Evolutionary conservation across 2,113 vertebrate genomes (phyloP).

Genomic region (Megalops atlanticus): DNA sequence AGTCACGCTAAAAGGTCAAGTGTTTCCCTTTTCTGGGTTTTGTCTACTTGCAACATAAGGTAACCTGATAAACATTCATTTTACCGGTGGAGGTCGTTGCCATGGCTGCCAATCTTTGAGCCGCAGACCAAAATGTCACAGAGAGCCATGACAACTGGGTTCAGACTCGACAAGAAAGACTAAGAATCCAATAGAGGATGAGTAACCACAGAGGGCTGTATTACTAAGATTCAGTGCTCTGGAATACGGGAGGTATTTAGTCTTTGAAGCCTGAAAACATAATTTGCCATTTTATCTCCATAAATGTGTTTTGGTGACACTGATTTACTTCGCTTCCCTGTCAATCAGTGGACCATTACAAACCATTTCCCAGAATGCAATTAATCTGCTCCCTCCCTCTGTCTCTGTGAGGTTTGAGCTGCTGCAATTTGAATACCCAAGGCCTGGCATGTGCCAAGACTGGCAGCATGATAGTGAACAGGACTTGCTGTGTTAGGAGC

Average conservation of each 20-base stretch:
- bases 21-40: slow-evolving; percentile 52
- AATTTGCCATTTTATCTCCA: slow-evolving; percentile 19
- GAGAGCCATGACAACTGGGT: slow-evolving; percentile 9
- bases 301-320: slow-evolving; percentile 29
- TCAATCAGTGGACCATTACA: slow-evolving; percentile 4
- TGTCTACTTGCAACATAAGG: slow-evolving; percentile 21
- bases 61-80: not conserved
- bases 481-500: slow-evolving; percentile 33
- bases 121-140: not conserved
- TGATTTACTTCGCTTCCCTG: slow-evolving; percentile 29
- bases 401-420: not conserved
- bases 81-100: not conserved
- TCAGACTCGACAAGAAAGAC: slow-evolving; percentile 20
- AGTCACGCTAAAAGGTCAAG: slow-evolving; percentile 60
- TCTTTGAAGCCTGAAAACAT: not conserved
- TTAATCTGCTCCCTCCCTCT: not conserved
- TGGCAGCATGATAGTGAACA: slow-evolving; percentile 27
- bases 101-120: not conserved
- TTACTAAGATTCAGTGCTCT: not conserved
- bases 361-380: slow-evolving; percentile 16
- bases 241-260: not conserved
- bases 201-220: not conserved
- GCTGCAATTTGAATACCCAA: slow-evolving; percentile 11
- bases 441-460: not conserved
- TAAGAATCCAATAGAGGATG: not conserved